Evolutionary conservation across 2,888 invertebrate genomes (phyloP).

Genomic region (Noctua janthe): DNA sequence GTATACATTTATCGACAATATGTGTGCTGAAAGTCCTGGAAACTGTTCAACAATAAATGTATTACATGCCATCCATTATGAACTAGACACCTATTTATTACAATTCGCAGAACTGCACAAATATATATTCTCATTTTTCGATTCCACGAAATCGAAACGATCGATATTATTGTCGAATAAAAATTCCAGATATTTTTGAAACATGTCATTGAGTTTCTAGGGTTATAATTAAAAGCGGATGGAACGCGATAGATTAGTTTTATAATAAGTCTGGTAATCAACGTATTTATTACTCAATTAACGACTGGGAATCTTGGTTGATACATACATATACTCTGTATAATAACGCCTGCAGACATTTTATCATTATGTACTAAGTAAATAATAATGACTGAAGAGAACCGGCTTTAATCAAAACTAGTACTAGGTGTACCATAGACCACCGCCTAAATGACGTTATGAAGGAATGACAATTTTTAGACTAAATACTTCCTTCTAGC

Average conservation of each 20-base stretch:
- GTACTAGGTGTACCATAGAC: neutral
- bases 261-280: constrained; percentile 19
- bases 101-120: neutral
- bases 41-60: neutral
- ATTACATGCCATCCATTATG: neutral
- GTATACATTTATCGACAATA: constrained; percentile 26
- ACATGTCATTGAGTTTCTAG: neutral
- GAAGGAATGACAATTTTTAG: neutral
- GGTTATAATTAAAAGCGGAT: constrained; percentile 18
- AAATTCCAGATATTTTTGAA: neutral
- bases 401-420: neutral
- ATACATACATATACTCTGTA: neutral
- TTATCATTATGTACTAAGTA: constrained; percentile 8
- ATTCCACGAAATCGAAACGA: neutral
- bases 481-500: neutral
- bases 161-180: neutral
- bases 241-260: neutral
- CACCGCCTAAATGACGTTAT: neutral
- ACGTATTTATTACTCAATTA: constrained; percentile 43
- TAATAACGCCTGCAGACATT: constrained; percentile 3
- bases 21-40: constrained; percentile 31
- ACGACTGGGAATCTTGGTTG: neutral
- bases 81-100: neutral
- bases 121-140: neutral
- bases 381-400: constrained; percentile 9